These are phyloP conservation scores for Microplitis manilae DNA, from an alignment of 2,888 invertebrate species.

Conservation along the genomic window DNA sequence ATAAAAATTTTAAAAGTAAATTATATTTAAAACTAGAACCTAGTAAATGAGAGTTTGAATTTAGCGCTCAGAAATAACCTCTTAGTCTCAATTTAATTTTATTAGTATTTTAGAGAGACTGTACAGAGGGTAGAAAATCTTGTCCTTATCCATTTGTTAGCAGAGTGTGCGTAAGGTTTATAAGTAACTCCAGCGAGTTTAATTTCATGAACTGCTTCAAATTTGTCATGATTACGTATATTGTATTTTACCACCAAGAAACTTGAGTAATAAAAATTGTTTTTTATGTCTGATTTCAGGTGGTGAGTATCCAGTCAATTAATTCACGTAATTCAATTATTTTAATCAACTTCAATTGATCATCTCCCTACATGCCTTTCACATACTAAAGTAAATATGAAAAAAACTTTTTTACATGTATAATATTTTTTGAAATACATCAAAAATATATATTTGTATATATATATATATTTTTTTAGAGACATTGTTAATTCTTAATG, in stretches of 20 bases:
- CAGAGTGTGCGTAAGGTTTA: slow-evolving; percentile 7
- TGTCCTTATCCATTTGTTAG: slow-evolving; percentile 17
- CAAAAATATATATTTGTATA: background rate
- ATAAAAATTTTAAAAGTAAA: background rate
- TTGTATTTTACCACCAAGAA: slow-evolving; percentile 15
- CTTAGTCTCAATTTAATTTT: slow-evolving; percentile 54
- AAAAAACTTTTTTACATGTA: too few species aligned
- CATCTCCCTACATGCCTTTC: background rate
- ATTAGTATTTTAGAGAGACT: background rate
- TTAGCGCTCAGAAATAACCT: slow-evolving; percentile 57
- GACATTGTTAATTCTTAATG: slow-evolving; percentile 3
- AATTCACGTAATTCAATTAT: slow-evolving; percentile 10
- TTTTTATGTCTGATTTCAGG: slow-evolving; percentile 53
- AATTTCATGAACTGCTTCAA: slow-evolving; percentile 42
- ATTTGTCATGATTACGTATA: slow-evolving; percentile 45
- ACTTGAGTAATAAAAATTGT: slow-evolving; percentile 18
- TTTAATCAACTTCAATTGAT: slow-evolving; percentile 9
- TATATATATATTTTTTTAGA: background rate
- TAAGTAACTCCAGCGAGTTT: slow-evolving; percentile 31
- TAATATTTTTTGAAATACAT: background rate
- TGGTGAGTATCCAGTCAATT: slow-evolving; percentile 55
- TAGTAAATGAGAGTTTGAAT: slow-evolving; percentile 34
- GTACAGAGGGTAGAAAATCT: slow-evolving; percentile 37
- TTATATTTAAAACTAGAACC: background rate
- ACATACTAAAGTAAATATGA: too few species aligned